Evolutionary conservation across 2,888 invertebrate genomes (phyloP), one percentile per base, ranked within the genome.

Genomic region (Ochropleura plecta): DNA sequence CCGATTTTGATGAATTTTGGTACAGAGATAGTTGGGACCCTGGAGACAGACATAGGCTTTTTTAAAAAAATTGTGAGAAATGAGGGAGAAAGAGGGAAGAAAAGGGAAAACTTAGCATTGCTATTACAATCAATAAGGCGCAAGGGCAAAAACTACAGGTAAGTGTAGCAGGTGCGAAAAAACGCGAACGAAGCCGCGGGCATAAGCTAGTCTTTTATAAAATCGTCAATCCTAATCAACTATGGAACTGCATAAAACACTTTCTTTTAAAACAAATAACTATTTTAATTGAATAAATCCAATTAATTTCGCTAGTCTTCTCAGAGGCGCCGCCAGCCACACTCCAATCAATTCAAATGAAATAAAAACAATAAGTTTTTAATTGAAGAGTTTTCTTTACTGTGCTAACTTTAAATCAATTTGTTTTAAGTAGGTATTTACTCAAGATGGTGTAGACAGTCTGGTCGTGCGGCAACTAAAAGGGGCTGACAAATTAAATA

Each of bases 271-370:
- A 81, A 64, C 59, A 30, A 70, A 55, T 62, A 62, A 46, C 67
- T 48, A 69, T 69, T 80, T 62, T 42, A 81, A 78, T 81, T 65
- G 55, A 76, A 80, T 51, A 76, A 65, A 72, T 60, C 63, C 44
- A 70, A 81, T 81, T 67, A 73, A 70, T 81, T 60, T 59, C 30
- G 40, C n/a, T 14, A 40, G 51, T 69, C n/a, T 16, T n/a, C 62
- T 53, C 51, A 51, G 79, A 46, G 42, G n/a, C 44, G 20, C n/a
- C 18, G 40, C 46, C 20, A 42, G 18, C 44, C 49, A 49, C 30
- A 5, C 63, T 72, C 49, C 49, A 65, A 66, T 63, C 62, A 51
- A 64, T 73, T 68, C n/a, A 42, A 76, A 72, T 80, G 16, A 51
- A 73, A 69, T 73, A 66, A 65, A 69, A 79, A 73, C 62, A 81